Conservation (phyloP, 2,888 invertebrate genomes). For the Cephus pygmeus region DNA sequence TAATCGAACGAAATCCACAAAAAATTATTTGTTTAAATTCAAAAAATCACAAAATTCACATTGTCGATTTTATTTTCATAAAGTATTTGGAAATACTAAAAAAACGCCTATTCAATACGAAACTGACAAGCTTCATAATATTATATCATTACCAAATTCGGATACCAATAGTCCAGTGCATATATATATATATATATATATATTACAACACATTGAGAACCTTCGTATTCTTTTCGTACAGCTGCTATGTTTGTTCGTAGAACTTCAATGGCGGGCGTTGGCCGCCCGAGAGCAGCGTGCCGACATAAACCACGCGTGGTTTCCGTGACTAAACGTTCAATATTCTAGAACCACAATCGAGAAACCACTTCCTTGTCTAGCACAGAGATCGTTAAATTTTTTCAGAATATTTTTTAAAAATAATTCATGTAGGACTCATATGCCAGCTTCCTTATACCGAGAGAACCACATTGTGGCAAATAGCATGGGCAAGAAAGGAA, state of each 20-base stretch:
- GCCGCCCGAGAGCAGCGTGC: conserved; percentile 7
- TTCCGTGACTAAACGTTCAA: conserved; percentile 33
- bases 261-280: neutral
- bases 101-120: neutral
- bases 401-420: neutral
- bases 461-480: neutral
- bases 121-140: neutral
- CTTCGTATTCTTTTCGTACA: neutral
- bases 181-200: neutral
- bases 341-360: conserved; percentile 11
- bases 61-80: neutral
- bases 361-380: neutral
- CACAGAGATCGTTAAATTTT: neutral
- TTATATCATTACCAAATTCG: neutral
- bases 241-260: conserved; percentile 4
- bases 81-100: neutral
- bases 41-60: neutral
- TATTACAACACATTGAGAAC: neutral
- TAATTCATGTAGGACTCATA: neutral
- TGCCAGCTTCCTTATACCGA: neutral
- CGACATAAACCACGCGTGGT: conserved; percentile 36
- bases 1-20: neutral
- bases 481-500: neutral
- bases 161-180: neutral
- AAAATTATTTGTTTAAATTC: neutral